phyloP scores from a whole-genome alignment of 2,797 vertebrate genomes.

The Rhabdomys pumilio region DNA sequence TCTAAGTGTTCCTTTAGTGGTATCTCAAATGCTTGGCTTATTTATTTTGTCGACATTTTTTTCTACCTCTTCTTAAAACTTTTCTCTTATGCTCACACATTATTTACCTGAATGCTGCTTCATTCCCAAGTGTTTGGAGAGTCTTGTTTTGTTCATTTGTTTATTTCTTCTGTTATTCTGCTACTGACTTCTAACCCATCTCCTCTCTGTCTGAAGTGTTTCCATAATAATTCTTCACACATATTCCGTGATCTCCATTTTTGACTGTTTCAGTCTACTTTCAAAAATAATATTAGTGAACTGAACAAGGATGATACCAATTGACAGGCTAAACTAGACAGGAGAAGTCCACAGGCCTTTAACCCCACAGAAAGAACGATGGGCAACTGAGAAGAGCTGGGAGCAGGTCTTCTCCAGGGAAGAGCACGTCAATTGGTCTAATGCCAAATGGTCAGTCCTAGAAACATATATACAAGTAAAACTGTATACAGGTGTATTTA shows the following conservation, averaged over 20 bases:
- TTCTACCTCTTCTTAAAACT: background rate
- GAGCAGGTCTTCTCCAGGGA: background rate
- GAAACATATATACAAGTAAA: background rate
- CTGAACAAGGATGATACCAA: background rate
- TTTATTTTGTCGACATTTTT: background rate
- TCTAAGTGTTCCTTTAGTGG: background rate
- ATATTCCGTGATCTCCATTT: background rate
- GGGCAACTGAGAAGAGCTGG: background rate
- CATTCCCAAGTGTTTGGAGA: background rate
- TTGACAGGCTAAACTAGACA: background rate
- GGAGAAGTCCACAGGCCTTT: background rate
- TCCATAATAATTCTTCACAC: background rate
- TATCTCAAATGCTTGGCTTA: background rate
- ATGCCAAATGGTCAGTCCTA: background rate
- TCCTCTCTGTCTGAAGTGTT: background rate
- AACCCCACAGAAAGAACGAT: background rate
- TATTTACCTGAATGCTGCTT: background rate
- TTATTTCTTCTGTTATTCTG: background rate
- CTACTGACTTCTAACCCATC: constrained; percentile 4
- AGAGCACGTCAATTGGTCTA: background rate
- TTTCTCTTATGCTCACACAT: background rate
- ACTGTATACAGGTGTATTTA: constrained; percentile 17
- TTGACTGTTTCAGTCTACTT: background rate
- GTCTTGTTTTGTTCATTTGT: background rate
- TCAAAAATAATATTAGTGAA: background rate